Base-by-base conservation (phyloP, 1,140 invertebrate genomes). In the Lucilia cuprina region DNA sequence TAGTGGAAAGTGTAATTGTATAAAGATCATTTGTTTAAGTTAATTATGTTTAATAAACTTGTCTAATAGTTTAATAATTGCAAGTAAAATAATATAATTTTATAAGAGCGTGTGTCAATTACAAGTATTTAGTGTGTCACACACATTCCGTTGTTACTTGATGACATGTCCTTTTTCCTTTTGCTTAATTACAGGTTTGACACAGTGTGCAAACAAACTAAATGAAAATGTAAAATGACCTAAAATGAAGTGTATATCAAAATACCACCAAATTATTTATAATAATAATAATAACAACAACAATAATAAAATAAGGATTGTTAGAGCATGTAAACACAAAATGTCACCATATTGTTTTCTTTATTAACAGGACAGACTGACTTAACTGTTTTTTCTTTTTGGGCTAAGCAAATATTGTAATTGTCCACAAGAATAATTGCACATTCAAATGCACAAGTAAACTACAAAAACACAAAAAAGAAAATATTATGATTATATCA, bases 41-140 rank as follows among this genome's bases (percentile, higher is more conserved):
- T 60, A 60, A 60, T 60, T 60, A 60, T 60, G 55, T 60, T 60
- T 60, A 60, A 60, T 60, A 60, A 60, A 60, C 55, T 60, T 60
- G 55, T 60, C 55, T 70, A 70, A 70, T 70, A 70, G 65, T 70
- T 70, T 70, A 70, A 70, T 70, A 70, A 70, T 70, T 70, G n/a
- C 55, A 14, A 60, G 12, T 60, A 60, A 60, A 60, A 60, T n/a
- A 17, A 70, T 21, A 70, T 4, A 70, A 70, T 55, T 55, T 55
- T 21, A 70, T n/a, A 70, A 25, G 12, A 70, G 10, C 19, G 65
- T 70, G 21, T 70, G 65, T 70, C 65, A 70, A 70, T 0, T 21
- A 70, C 65, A 70, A 55, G 50, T 55, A 55, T n/a, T 55, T 55
- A 55, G 50, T 55, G 17, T 55, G 50, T 17, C 50, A 55, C 50